Evolutionary conservation across 1,140 invertebrate species (phyloP), one percentile per base, ranked within the genome.

Genomic region (Neelides sp.): DNA sequence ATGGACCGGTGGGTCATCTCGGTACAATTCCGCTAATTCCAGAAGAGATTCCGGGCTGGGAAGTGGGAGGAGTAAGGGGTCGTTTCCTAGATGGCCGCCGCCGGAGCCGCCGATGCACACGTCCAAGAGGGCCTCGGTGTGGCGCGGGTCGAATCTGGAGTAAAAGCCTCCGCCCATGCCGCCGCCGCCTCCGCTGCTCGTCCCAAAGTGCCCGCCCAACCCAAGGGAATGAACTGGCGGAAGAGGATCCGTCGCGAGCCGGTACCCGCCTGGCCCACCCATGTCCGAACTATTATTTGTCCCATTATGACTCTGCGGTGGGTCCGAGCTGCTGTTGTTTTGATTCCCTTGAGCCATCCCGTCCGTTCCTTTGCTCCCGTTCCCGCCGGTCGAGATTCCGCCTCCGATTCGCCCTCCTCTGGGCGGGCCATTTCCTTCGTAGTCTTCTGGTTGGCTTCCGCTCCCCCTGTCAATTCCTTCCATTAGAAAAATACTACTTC

Each of bases 371-470:
- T 60, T 60, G 39, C 44, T 52, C 24, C 48, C 43, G 15, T 49
- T 32, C 10, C 58, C 51, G 10, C 51, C 52, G 8, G 44, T 27
- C 2, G 55, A 55, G 12, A 54, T 30, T 13, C 59, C 59, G 20
- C 59, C 55, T 15, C 52, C 52, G 23, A 61, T 61, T 24, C 59
- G 30, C 17, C 59, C 59, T n/a, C 59, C 59, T 23, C 59, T 30
- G 26, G 59, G 55, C 19, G 59, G 59, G 13, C 59, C 59, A 44
- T 57, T 61, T 17, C 59, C 59, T 37, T 61, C 59, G 41, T 61
- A 61, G 28, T 61, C 59, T 20, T 48, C 48, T 10, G 54, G 54
- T 40, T 61, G 43, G 26, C 45, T 13, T 40, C 28, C 47, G 22
- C 53, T 45, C 13, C 47, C 32, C 27, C 53, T 55, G 24, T 24